Evolutionary conservation across 2,797 vertebrate genomes (phyloP), one percentile per base, ranked within the genome.

Genomic region (Sebastes alutus): DNA sequence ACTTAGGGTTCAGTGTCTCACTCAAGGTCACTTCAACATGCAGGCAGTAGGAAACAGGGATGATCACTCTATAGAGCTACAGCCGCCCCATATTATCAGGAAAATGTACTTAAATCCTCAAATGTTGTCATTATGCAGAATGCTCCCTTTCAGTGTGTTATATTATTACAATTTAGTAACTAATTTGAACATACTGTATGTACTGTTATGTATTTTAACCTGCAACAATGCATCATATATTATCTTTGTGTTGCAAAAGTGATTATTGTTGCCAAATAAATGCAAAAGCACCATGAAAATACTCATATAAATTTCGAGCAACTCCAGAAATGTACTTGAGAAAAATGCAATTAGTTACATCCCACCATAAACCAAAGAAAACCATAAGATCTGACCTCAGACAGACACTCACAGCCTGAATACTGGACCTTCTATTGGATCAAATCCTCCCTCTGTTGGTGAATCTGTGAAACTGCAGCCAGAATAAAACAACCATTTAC

Each of bases 401-500:
- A 46, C 12, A 32, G 25, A 25, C 60, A 4, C 20, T 49, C 20
- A 33, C 18, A 35, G n/a, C 0, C 29, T 49, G 23, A 46, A 52
- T 35, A 18, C 20, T 32, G 58, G 55, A 4, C 12, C 33, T 16
- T 81, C 61, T 78, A 12, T 73, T 82, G 66, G 84, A 69, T 76
- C 91, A 88, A 82, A 85, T 32, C 63, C 84, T 62, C 92, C 93
- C 88, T 87, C 94, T 94, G 85, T 84, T 91, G 94, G 94, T 23
- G 7, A 71, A n/a, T 18, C 20, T 59, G 4, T 68, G 71, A 29
- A 78, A 85, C 13, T 88, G 79, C 74, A 4, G 25, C 46, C 55
- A 75, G 4, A 20, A 32, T 2, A 25, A 75, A 60, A 54, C 20
- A 12, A 9, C 2, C 4, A 27, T 7, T 9, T 7, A n/a, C 38